These are phyloP conservation scores for Ophion slaviceki DNA, from an alignment of 2,888 invertebrate genomes.

Conservation along the genomic window DNA sequence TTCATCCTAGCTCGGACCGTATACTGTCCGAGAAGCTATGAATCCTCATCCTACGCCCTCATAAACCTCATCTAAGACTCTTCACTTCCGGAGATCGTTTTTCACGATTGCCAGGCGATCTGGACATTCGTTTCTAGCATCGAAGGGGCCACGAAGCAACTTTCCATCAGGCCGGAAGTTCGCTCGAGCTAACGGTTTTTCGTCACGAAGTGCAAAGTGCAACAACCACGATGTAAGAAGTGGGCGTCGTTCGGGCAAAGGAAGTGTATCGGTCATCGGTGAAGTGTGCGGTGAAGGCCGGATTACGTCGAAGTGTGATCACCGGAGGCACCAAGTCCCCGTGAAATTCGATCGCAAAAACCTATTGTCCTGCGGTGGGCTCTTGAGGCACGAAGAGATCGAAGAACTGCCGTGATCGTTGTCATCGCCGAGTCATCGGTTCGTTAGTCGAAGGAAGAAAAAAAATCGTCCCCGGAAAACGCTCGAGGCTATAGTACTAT, in stretches of 20 bases:
- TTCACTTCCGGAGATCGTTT: background rate
- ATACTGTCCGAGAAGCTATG: background rate
- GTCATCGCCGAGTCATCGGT: slow-evolving; percentile 57
- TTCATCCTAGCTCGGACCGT: background rate
- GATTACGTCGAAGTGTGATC: slow-evolving; percentile 43
- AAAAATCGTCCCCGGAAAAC: slow-evolving; percentile 15
- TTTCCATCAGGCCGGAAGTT: background rate
- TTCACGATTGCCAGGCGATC: background rate
- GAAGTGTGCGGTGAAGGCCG: slow-evolving; percentile 26
- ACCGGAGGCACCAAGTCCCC: background rate
- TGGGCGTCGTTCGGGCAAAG: slow-evolving; percentile 1
- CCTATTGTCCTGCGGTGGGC: slow-evolving; percentile 27
- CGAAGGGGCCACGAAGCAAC: background rate
- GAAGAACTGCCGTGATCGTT: slow-evolving; percentile 4
- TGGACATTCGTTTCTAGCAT: background rate
- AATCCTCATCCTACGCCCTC: background rate
- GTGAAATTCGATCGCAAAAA: slow-evolving; percentile 42
- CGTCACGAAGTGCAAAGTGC: slow-evolving; percentile 24
- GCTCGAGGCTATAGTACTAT: slow-evolving; percentile 8
- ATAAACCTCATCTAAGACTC: background rate
- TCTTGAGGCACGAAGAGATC: background rate
- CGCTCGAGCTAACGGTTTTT: background rate
- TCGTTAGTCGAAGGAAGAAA: background rate
- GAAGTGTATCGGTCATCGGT: slow-evolving; percentile 10
- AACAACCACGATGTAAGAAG: background rate